phyloP scores from a whole-genome alignment of 2,113 vertebrate genomes.

The Monopterus albus region DNA sequence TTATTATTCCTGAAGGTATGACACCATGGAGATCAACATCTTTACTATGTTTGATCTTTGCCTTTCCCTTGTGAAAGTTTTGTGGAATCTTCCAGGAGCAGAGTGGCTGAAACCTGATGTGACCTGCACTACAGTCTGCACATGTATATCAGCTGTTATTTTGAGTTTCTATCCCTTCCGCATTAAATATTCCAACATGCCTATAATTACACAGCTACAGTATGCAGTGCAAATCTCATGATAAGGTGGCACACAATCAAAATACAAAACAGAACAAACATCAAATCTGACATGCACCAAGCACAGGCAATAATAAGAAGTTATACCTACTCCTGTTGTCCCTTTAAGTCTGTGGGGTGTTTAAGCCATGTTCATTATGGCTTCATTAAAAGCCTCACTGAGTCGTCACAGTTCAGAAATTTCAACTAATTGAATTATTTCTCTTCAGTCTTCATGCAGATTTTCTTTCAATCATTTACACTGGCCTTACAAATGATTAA shows the following conservation, averaged over 20 bases:
- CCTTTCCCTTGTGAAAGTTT: neutral
- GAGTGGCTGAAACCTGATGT: constrained; percentile 61
- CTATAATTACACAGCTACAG: neutral
- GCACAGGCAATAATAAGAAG: constrained; percentile 53
- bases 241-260: constrained; percentile 13
- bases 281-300: constrained; percentile 55
- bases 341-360: constrained; percentile 7
- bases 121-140: constrained; percentile 67
- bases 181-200: neutral
- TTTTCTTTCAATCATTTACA: constrained; percentile 16
- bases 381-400: constrained; percentile 32
- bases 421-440: constrained; percentile 26
- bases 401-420: constrained; percentile 30
- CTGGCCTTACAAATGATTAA: constrained; percentile 7
- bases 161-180: neutral
- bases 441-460: neutral
- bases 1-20: neutral
- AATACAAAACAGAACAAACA: constrained; percentile 34
- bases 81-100: constrained; percentile 5
- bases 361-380: constrained; percentile 15
- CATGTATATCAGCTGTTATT: neutral
- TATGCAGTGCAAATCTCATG: constrained; percentile 66
- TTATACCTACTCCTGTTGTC: neutral
- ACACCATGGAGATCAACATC: neutral
- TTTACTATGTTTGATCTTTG: neutral